Evolutionary conservation across 2,113 vertebrate genomes (phyloP), one percentile per base, ranked within the genome.

Genomic region (Corythornis madagascariensis): DNA sequence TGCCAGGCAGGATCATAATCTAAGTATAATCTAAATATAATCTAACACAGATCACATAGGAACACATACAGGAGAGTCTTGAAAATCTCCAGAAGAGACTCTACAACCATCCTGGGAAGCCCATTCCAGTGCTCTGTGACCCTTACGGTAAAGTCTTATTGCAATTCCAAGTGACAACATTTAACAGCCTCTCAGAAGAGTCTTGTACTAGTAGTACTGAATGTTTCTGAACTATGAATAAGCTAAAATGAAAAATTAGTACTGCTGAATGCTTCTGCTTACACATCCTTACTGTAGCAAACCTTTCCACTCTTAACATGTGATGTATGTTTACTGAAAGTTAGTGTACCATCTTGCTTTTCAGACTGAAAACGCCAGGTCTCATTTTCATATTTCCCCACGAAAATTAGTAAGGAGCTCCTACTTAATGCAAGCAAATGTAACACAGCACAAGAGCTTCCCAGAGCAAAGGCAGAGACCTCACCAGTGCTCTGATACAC

Each of bases 401-500:
- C 9, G 29, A 21, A 86, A 85, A 45, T 52, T n/a, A 53, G 8
- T 15, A 47, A 33, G 55, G 33, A 79, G 11, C 2, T 83, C 31
- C 15, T 21, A 18, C 7, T 8, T 73, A 4, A 42, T 10, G 10
- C 6, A 16, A 57, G 10, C 24, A 81, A 38, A 43, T 4, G 2
- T 2, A 4, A 26, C 31, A 76, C 28, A 59, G 24, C 21, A n/a
- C 19, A 38, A 29, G 13, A 82, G 16, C 55, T 75, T 50, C 35
- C 47, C 64, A 42, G 25, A 91, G 42, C 38, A 72, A 35, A 29
- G 29, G 55, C 14, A 63, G 38, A 81, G 45, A 63, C 16, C 5
- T 31, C 0, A 0, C 19, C n/a, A 22, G 10, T 9, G 4, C 8
- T 45, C 56, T 61, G 53, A 35, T 1, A 16, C 1, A 13, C 33